Base-by-base conservation (phyloP, 2,113 vertebrate species). In the Sigmodon hispidus region DNA sequence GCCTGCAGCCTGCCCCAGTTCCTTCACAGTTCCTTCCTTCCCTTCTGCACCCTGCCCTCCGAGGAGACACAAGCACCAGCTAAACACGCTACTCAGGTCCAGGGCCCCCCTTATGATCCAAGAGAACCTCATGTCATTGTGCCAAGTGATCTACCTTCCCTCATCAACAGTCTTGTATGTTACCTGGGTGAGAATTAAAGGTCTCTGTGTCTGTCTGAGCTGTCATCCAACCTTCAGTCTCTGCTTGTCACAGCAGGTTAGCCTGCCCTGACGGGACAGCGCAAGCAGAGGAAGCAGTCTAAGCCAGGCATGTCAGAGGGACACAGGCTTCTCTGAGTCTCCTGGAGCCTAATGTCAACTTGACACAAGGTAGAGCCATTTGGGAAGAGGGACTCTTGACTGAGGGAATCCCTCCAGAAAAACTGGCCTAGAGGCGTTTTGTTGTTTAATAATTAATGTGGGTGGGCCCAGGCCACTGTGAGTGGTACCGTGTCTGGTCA, bases 111-210 rank as follows among this genome's bases (percentile, higher is more conserved):
- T 7, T 22, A 31, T 34, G 1, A 48, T 40, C 45, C 21, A 63
- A n/a, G 11, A n/a, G 52, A 11, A n/a, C 9, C 50, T 29, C 17
- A 16, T 2, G 48, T 55, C 50, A 2, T 50, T 5, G 52, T 0
- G 0, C 26, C 80, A 3, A 1, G 36, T 5, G 86, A 67, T 36
- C 45, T 52, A 15, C 6, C 9, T 1, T 17, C 81, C 67, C 1
- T 50, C n/a, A 15, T 21, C 24, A 21, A 59, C 45, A 9, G 1
- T 21, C 76, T 15, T 11, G 34, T 36, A 45, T 77, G 76, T 6
- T 29, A 7, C 70, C 4, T 0, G 34, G 26, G 10, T 48, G 0
- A 15, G 70, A 55, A 29, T 11, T 17, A 2, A 12, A 26, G 15
- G 3, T 36, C 31, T 2, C 31, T 17, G 57, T 5, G 50, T 16